Evolutionary conservation across 2,888 invertebrate species (phyloP), one percentile per base, ranked within the genome.

Genomic region (Polietes domitor): DNA sequence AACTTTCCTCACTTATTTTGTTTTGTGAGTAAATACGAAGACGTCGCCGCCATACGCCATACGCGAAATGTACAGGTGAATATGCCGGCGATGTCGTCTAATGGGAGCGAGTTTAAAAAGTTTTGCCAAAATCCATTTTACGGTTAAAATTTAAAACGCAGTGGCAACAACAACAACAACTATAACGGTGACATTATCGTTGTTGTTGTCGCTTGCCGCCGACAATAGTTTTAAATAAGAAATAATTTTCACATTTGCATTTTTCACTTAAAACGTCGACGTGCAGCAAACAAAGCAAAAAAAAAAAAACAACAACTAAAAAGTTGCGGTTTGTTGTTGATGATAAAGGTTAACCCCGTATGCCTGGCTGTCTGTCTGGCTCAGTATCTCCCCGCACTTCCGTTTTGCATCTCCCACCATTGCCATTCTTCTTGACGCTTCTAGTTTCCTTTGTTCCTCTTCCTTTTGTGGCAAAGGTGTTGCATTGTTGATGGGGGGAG

Each of bases 171-270:
- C 43, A 71, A 50, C 70, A 37, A 77, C 73, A 26, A 19, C 68
- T 12, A 28, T 0, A 28, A 41, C 41, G 26, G 24, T 41, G 41
- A 58, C 50, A 50, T 53, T 26, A 24, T 19, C 17, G 37, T 17
- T 24, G 28, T 72, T 7, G 6, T 17, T 41, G 5, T 68, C 26
- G 37, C n/a, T 47, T 47, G 12, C 19, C 6, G 73, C 6, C 55
- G 71, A 43, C 61, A 75, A 63, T 41, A 37, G 32, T 73, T 81
- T 73, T 43, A 77, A 71, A 68, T 80, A 85, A 83, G 83, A 85
- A 85, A 85, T 85, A 85, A 83, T 83, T 83, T 85, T 73, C 83
- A 84, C 84, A 83, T 85, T 85, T 80, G 74, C 75, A 80, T 80
- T 76, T 76, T 78, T 81, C 75, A 75, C 74, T 80, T 77, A 74